These are phyloP conservation scores for Tokudaia tokunoshimensis DNA, from an alignment of 2,797 vertebrate species.

Conservation along the genomic window DNA sequence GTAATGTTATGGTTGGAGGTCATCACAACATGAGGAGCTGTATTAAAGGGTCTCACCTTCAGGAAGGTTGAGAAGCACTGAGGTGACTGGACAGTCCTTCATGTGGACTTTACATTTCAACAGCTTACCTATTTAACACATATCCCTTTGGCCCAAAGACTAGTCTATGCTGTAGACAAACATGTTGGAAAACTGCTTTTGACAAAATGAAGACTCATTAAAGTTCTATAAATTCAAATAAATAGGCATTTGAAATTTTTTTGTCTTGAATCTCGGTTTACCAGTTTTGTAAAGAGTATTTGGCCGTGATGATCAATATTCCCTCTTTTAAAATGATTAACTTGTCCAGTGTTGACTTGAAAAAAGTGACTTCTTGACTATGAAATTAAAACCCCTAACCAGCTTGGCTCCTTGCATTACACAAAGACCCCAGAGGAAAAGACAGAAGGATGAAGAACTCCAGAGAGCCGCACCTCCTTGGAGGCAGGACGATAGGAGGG, in stretches of 20 bases:
- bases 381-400: slow-evolving; percentile 64
- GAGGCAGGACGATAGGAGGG: slow-evolving; percentile 77
- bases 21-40: neutral
- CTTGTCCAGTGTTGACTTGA: slow-evolving; percentile 3
- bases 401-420: slow-evolving; percentile 48
- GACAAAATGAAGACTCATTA: slow-evolving; percentile 64
- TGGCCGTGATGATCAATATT: slow-evolving; percentile 44
- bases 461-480: slow-evolving; percentile 78
- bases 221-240: slow-evolving; percentile 48
- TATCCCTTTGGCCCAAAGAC: neutral
- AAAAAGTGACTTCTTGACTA: slow-evolving; percentile 45
- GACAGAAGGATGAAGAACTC: slow-evolving; percentile 70
- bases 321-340: slow-evolving; percentile 23
- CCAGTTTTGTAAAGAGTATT: slow-evolving; percentile 11
- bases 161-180: slow-evolving; percentile 49
- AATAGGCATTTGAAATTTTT: slow-evolving; percentile 51
- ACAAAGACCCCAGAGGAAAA: slow-evolving; percentile 66
- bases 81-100: neutral
- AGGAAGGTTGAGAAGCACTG: neutral
- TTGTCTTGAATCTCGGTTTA: neutral
- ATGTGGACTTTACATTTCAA: slow-evolving; percentile 27
- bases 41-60: neutral
- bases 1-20: neutral
- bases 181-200: slow-evolving; percentile 67
- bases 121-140: neutral